Evolutionary conservation across 1,140 invertebrate genomes (phyloP).

Genomic region (Heterodera schachtii): DNA sequence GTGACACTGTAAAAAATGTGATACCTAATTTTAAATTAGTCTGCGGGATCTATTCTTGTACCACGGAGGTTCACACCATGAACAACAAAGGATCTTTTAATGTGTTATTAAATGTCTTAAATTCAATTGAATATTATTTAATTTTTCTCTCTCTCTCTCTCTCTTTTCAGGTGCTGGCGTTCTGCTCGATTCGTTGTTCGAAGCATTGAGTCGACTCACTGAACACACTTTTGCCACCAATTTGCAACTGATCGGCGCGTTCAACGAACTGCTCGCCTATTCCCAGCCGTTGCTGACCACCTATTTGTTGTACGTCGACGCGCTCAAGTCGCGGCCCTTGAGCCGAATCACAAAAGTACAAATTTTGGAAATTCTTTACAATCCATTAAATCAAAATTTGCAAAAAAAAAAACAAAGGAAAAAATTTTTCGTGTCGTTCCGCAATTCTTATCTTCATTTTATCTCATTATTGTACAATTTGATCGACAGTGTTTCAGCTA

Average conservation of each 20-base stretch:
- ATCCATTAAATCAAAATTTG: no score
- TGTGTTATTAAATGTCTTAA: no score
- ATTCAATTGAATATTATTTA: no score
- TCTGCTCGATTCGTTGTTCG: conserved; percentile 70
- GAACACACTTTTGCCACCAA: conserved; percentile 84
- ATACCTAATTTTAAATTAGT: no score
- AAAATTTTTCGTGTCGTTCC: no score
- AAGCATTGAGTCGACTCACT: conserved; percentile 81
- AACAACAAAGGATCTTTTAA: no score
- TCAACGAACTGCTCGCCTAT: conserved; percentile 82
- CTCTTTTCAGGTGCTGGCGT: conserved; percentile 37
- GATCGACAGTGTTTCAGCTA: neutral
- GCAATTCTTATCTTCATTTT: neutral
- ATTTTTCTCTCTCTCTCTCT: neutral
- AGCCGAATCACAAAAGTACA: conserved; percentile 7
- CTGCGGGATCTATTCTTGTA: no score
- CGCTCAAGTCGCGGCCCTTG: conserved; percentile 11
- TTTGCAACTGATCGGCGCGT: conserved; percentile 82
- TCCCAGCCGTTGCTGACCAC: conserved; percentile 83
- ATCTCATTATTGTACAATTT: neutral
- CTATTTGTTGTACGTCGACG: conserved; percentile 76
- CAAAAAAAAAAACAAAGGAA: no score
- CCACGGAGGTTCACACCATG: no score
- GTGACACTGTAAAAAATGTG: no score
- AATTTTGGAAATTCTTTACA: no score